Base-by-base conservation (phyloP, 2,888 invertebrate genomes). In the Synanthedon myopaeformis region DNA sequence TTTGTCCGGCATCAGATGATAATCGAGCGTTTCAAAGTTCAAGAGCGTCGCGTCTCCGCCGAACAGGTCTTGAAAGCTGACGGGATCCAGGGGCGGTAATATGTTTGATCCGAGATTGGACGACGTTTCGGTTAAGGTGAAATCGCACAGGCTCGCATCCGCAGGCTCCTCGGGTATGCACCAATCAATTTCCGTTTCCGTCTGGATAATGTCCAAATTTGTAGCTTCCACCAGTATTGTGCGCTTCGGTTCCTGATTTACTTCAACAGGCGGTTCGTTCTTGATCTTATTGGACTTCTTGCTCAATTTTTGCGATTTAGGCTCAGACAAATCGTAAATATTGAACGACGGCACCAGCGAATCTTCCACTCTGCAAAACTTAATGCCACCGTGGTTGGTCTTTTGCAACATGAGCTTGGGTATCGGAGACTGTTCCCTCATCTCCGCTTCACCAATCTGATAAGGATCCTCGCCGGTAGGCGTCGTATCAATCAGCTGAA, bases 381-480 rank as follows among this genome's bases (percentile, higher is more conserved):
- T 79, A 68, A 78, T 67, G 49, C 82, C 63, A 2, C 76, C 73
- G 23, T 76, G 76, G 50, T 78, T 82, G 0, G 74, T 75, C 60
- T 85, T 86, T 56, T 81, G 82, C 13, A 86, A 63, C 79, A 84
- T 82, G 3, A 86, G 65, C 57, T 83, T 83, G 1, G 85, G 85
- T n/a, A 86, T 86, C 0, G 86, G 86, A 1, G 86, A 85, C 54
- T 86, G 85, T 53, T 85, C 86, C 41, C 84, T 66, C 77, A 86
- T 77, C 49, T 86, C 86, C 0, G 85, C 85, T 56, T 86, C 86
- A 1, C 86, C 84, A 1, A 85, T 61, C 59, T 84, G 84, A 58
- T 86, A 86, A 0, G 86, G 86, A 52, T 86, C 86, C 56, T 82
- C 83, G 0, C 86, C 86, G 1, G 82, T 82, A 1, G 85, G 85